phyloP scores from a whole-genome alignment of 2,888 invertebrate species.

The Hipparchia semele region DNA sequence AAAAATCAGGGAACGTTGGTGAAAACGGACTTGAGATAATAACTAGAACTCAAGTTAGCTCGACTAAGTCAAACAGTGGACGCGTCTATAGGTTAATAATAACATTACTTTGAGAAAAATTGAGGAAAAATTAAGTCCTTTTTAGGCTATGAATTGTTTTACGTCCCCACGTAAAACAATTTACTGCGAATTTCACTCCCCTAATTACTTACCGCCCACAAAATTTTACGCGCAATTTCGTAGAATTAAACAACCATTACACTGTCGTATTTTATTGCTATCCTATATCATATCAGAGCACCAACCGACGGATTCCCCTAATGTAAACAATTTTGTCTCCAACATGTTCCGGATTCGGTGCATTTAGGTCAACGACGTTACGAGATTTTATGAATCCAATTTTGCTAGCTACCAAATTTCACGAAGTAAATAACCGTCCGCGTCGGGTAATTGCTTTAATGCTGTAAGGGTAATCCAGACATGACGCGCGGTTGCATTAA shows the following conservation, averaged over 20 bases:
- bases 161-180: not conserved
- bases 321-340: constrained; percentile 16
- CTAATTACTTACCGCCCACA: constrained; percentile 7
- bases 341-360: constrained; percentile 18
- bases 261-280: constrained; percentile 15
- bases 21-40: too few relatives aligned
- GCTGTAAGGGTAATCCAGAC: not conserved
- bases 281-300: constrained; percentile 16
- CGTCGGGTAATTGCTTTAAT: too few relatives aligned
- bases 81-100: too few relatives aligned
- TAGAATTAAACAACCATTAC: constrained; percentile 7
- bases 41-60: too few relatives aligned
- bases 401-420: constrained; percentile 15
- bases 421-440: constrained; percentile 10
- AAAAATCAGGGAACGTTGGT: too few relatives aligned
- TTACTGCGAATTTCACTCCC: not conserved
- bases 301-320: constrained; percentile 7
- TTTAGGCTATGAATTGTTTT: constrained; percentile 3
- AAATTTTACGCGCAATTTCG: not conserved
- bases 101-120: not conserved
- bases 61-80: too few relatives aligned
- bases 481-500: not conserved
- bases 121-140: not conserved
- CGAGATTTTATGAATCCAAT: constrained; percentile 23
- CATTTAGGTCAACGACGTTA: constrained; percentile 24